A percentile compares a stretch with the other conserved stretches of the same genome.
These are phyloP conservation scores for Argopecten irradians DNA, from an alignment of 1,140 invertebrate genomes.

Conservation along the genomic window DNA sequence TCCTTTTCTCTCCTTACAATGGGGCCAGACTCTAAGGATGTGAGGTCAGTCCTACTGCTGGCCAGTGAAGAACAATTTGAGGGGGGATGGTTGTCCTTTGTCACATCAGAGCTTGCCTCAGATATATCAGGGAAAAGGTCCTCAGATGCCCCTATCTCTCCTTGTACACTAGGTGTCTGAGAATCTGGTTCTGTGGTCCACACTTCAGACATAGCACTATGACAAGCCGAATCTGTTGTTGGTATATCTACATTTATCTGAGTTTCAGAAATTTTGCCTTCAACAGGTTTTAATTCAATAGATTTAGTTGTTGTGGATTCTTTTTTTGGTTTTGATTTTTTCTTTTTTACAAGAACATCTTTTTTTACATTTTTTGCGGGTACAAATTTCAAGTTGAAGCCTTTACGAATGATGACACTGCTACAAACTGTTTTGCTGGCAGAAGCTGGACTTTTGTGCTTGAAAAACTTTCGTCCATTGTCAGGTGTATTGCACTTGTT, in stretches of 20 bases:
- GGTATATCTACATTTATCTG: not conserved
- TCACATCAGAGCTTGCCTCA: not conserved
- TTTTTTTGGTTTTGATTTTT: conserved; percentile 27
- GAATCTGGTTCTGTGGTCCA: not conserved
- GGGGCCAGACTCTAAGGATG: conserved; percentile 7
- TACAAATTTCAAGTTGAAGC: conserved; percentile 60
- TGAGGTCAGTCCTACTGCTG: not conserved
- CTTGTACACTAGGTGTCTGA: not conserved
- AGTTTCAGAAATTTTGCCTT: not conserved
- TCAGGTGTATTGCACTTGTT: not conserved
- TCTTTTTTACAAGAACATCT: conserved; percentile 27
- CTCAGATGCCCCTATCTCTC: not conserved
- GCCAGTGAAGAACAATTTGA: not conserved
- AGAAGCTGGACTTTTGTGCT: conserved; percentile 47
- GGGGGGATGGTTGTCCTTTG: not conserved
- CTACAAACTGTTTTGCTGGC: conserved; percentile 41
- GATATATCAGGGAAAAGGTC: not conserved
- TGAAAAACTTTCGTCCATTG: conserved; percentile 46
- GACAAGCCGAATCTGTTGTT: conserved; percentile 29
- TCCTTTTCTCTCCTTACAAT: not conserved
- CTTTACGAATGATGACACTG: conserved; percentile 52
- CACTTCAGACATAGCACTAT: not conserved
- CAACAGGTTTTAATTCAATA: not conserved
- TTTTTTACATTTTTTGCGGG: conserved; percentile 35
- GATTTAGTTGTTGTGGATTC: conserved; percentile 18